Evolutionary conservation across 2,113 vertebrate species (phyloP), one percentile per base, ranked within the genome.

Genomic region (Dinomys branickii): DNA sequence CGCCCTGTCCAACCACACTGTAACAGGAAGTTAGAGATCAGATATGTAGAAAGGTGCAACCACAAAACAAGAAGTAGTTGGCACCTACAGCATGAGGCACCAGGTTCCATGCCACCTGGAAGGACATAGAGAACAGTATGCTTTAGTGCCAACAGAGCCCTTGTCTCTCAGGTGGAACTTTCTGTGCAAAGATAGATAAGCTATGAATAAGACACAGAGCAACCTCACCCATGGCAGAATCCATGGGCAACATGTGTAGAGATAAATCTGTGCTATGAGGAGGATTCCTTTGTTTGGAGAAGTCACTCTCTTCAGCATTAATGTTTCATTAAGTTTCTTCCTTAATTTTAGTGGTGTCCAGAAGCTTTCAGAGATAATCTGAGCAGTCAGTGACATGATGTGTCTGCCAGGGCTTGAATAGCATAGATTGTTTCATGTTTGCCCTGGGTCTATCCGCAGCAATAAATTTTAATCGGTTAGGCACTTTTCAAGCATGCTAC

Each of bases 401-500:
- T 35, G 87, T 41, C 84, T 89, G 81, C 94, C 44, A 93, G 94
- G 14, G 65, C 75, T 12, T 71, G 85, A 90, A 65, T 5, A 91
- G 71, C 33, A 54, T 41, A 17, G 92, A 80, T 65, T 35, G 44
- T 41, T 85, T 41, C 1, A 0, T 81, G 90, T 96, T 98, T 73
- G 59, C 96, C 87, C 88, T 88, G 91, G 61, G 35, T 50, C 88
- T 85, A 84, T 96, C 58, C 4, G 92, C 91, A 97, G 88, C 94
- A 96, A 91, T 97, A 97, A 85, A 98, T 96, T 94, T 95, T 93
- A 98, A 98, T 96, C 88, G 38, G 93, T 93, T 97, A 97, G 96
- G 93, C 85, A 69, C 95, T 97, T 97, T 86, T 97, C 87, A 96
- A 94, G 94, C 97, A 94, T 94, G 94, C 84, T 96, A 24, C 94